Percentiles rank a stretch among this genome's conserved stretches.
These are phyloP conservation scores for Sparidentex hasta DNA, from an alignment of 2,797 vertebrate genomes.

Conservation along the genomic window DNA sequence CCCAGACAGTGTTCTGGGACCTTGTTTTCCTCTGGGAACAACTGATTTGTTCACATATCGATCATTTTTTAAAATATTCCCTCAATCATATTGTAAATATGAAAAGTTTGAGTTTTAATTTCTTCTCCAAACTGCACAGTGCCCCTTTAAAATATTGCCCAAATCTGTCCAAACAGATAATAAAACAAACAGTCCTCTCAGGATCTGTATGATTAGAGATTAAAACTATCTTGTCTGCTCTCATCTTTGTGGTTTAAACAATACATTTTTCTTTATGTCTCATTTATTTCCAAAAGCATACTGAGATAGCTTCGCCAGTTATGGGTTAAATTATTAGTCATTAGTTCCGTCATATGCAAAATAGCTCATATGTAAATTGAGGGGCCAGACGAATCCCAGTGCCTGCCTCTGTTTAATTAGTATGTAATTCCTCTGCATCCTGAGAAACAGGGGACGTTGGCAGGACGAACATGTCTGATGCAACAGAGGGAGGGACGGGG, in stretches of 20 bases:
- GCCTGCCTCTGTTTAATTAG: slow-evolving; percentile 84
- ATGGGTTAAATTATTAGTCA: slow-evolving; percentile 74
- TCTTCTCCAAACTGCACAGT: too few species aligned
- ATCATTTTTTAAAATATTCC: too few species aligned
- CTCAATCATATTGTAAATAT: too few species aligned
- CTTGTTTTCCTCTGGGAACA: too few species aligned
- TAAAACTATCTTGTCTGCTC: neutral
- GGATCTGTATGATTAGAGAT: neutral
- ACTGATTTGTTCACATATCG: too few species aligned
- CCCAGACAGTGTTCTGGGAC: too few species aligned
- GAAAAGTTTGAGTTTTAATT: too few species aligned
- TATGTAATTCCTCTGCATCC: slow-evolving; percentile 79
- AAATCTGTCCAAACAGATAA: too few species aligned
- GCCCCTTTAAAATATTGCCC: too few species aligned
- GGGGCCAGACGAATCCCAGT: slow-evolving; percentile 77
- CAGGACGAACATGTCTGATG: slow-evolving; percentile 65
- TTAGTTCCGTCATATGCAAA: slow-evolving; percentile 78
- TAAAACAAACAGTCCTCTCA: too few species aligned
- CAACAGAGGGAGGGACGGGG: slow-evolving; percentile 62
- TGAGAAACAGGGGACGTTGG: slow-evolving; percentile 67
- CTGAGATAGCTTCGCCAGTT: slow-evolving; percentile 56
- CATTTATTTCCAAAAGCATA: slow-evolving; percentile 44
- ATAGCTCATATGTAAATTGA: slow-evolving; percentile 83
- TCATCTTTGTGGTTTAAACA: slow-evolving; percentile 24
- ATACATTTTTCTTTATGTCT: slow-evolving; percentile 3